Percentiles rank a stretch among this genome's conserved stretches.
Conservation (phyloP, 2,797 vertebrate species). For the Microcaecilia unicolor region DNA sequence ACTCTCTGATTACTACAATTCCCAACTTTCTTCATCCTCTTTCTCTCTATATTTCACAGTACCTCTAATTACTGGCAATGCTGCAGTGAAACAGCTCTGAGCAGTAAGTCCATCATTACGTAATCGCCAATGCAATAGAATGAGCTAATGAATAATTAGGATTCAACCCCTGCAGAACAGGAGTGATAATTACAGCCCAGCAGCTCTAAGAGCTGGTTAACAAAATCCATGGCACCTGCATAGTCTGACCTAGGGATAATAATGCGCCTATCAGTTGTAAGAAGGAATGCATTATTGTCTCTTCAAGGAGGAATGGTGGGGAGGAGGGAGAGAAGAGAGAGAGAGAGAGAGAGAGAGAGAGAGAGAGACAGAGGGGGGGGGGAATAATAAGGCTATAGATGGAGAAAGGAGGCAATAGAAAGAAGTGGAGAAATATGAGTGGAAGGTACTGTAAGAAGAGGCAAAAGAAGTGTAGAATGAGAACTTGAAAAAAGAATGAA, state of each 20-base stretch:
- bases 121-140: constrained; percentile 29
- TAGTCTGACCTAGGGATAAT: constrained; percentile 59
- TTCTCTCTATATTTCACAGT: constrained; percentile 55
- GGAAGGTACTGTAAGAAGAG: background rate
- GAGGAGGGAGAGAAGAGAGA: no score
- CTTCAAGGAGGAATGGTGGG: no score
- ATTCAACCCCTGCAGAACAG: constrained; percentile 44
- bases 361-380: constrained; percentile 49
- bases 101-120: constrained; percentile 33
- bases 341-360: no score
- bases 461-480: no score
- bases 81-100: constrained; percentile 7
- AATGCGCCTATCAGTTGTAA: constrained; percentile 56
- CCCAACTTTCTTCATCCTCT: no score
- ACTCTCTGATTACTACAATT: constrained; percentile 28
- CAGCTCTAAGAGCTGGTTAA: constrained; percentile 54
- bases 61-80: constrained; percentile 30
- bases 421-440: background rate
- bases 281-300: no score
- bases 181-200: constrained; percentile 52
- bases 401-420: constrained; percentile 12
- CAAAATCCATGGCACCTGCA: constrained; percentile 57
- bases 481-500: no score
- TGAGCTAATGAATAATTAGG: constrained; percentile 48
- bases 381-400: background rate